A percentile compares a stretch with the other conserved stretches of the same genome.
Conservation (phyloP, 2,888 invertebrate genomes). For the Caenorhabditis imperialis region DNA sequence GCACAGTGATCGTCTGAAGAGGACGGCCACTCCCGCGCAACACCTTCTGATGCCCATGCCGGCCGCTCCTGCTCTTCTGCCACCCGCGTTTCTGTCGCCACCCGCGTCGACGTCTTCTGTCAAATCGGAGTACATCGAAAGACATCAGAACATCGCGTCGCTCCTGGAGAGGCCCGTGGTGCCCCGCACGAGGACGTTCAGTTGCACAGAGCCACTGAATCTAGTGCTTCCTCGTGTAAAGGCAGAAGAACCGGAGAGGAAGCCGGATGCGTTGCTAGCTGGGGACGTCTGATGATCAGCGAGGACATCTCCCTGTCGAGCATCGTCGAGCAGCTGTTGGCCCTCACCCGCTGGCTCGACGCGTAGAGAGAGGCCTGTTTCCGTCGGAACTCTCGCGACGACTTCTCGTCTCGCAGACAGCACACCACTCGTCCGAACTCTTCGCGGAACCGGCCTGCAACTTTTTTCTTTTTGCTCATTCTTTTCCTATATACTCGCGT, state of each 20-base stretch:
- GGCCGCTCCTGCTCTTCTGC: neutral
- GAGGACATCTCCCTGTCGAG: constrained; percentile 39
- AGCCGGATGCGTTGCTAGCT: neutral
- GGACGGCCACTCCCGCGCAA: constrained; percentile 6
- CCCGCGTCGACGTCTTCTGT: constrained; percentile 27
- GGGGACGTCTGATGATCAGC: constrained; percentile 21
- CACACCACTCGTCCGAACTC: constrained; percentile 75
- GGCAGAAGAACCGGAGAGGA: constrained; percentile 13
- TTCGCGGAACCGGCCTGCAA: constrained; percentile 75
- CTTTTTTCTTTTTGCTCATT: too few relatives aligned
- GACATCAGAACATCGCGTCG: constrained; percentile 53
- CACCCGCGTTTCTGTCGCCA: constrained; percentile 53
- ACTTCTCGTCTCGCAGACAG: constrained; percentile 79
- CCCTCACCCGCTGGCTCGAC: constrained; percentile 34
- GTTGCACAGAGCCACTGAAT: constrained; percentile 42
- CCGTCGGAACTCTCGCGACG: constrained; percentile 42
- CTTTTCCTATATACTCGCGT: neutral
- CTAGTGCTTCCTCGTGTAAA: constrained; percentile 34
- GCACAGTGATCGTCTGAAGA: constrained; percentile 57
- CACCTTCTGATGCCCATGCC: constrained; percentile 14
- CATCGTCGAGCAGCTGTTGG: constrained; percentile 47
- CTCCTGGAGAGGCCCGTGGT: constrained; percentile 39
- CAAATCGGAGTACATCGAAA: constrained; percentile 43
- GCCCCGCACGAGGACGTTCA: too few relatives aligned
- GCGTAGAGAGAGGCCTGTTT: constrained; percentile 50